phyloP scores from a whole-genome alignment of 2,797 vertebrate species.

The Furcifer pardalis region DNA sequence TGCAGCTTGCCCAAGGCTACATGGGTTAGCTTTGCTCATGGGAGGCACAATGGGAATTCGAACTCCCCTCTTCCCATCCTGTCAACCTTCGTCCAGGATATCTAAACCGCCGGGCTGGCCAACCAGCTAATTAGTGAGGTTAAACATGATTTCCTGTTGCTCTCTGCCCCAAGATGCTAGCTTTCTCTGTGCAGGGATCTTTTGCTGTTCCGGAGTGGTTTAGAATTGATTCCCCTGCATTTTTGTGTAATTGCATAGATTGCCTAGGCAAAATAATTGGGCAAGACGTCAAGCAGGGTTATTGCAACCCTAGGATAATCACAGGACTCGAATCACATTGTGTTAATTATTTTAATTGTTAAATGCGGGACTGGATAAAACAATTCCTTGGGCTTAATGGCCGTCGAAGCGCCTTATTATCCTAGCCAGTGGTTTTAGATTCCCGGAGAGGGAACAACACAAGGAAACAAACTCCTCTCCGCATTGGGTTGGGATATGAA shows the following conservation, averaged over 20 bases:
- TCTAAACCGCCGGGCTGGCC: no score
- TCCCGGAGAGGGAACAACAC: not conserved
- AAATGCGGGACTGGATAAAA: not conserved
- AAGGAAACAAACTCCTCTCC: no score
- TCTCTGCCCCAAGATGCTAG: not conserved
- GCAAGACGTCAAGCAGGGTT: not conserved
- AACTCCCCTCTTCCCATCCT: no score
- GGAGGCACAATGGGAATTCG: no score
- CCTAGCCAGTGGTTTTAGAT: not conserved
- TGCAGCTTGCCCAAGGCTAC: no score
- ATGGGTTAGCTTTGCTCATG: no score
- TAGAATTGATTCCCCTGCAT: not conserved
- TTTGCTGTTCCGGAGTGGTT: no score
- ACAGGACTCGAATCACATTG: not conserved
- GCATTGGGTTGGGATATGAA: no score
- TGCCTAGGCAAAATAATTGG: not conserved
- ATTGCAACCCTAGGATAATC: not conserved
- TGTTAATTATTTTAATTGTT: constrained; percentile 27
- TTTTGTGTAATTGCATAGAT: not conserved
- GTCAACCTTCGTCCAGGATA: no score
- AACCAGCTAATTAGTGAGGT: no score
- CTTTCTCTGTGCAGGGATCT: not conserved
- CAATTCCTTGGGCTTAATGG: not conserved
- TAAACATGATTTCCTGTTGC: not conserved
- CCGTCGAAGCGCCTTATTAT: not conserved